phyloP scores from a whole-genome alignment of 2,113 vertebrate species.

The Chaetodon auriga region DNA sequence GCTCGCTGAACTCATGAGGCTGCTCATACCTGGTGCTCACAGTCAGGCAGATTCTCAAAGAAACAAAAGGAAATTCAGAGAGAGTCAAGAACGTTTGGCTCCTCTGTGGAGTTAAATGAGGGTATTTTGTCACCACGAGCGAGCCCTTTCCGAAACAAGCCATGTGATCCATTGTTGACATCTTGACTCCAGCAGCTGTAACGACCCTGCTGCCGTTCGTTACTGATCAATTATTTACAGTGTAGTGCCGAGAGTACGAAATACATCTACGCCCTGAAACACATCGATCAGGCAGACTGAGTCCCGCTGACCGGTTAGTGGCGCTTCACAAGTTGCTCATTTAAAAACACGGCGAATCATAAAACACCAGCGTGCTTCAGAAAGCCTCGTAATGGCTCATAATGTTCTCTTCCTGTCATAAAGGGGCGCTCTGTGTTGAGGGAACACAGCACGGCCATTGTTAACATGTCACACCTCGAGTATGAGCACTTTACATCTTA shows the following conservation, averaged over 20 bases:
- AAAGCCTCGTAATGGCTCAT: constrained; percentile 7
- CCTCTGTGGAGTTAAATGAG: background rate
- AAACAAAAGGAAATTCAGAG: background rate
- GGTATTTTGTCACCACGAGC: background rate
- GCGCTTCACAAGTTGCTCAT: background rate
- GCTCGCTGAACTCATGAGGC: background rate
- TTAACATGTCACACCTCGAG: constrained; percentile 37
- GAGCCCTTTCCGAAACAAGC: background rate
- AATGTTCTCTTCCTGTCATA: constrained; percentile 14
- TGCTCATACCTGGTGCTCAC: background rate
- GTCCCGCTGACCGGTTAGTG: background rate
- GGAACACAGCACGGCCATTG: constrained; percentile 14
- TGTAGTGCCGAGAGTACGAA: background rate
- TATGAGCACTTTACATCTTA: constrained; percentile 12
- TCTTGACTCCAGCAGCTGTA: background rate
- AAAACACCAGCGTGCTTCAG: background rate
- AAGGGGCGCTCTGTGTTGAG: constrained; percentile 35
- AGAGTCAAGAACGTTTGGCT: too few species aligned
- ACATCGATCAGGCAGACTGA: background rate
- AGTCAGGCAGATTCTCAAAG: background rate
- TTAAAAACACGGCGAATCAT: background rate
- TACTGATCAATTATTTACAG: too few species aligned
- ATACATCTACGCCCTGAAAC: background rate
- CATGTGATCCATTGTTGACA: background rate
- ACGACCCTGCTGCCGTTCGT: background rate